Conservation (phyloP, 2,888 invertebrate genomes). For the Ptilodon capucinus region DNA sequence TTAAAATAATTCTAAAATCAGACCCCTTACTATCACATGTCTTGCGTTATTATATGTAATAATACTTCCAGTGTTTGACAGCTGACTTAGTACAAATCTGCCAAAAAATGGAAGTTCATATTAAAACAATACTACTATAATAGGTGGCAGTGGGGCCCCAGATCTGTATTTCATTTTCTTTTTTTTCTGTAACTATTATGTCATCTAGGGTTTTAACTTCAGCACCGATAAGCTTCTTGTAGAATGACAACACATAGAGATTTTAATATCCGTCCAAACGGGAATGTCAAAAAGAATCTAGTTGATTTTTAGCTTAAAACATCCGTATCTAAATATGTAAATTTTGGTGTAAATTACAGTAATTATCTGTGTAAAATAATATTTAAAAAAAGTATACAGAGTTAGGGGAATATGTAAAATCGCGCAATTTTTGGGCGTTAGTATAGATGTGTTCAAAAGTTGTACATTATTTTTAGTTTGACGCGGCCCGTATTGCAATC, state of each 20-base stretch:
- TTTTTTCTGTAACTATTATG: too few relatives aligned
- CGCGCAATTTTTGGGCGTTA: constrained; percentile 29
- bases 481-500: constrained; percentile 48
- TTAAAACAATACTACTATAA: too few relatives aligned
- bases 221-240: constrained; percentile 3
- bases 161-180: too few relatives aligned
- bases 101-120: too few relatives aligned
- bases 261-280: constrained; percentile 74
- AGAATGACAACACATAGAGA: constrained; percentile 45
- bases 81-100: too few relatives aligned
- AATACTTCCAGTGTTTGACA: too few relatives aligned
- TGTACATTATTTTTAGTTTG: background rate
- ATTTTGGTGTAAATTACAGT: constrained; percentile 52
- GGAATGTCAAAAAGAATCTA: constrained; percentile 56
- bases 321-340: constrained; percentile 44
- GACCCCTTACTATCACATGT: too few relatives aligned
- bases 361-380: constrained; percentile 32
- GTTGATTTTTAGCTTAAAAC: constrained; percentile 48
- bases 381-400: constrained; percentile 46
- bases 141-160: too few relatives aligned
- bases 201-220: background rate
- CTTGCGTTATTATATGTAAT: too few relatives aligned
- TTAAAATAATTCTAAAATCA: too few relatives aligned
- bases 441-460: constrained; percentile 35
- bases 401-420: constrained; percentile 30